Evolutionary conservation across 2,797 vertebrate genomes (phyloP), one percentile per base, ranked within the genome.

Genomic region (Neopelma chrysocephalum): DNA sequence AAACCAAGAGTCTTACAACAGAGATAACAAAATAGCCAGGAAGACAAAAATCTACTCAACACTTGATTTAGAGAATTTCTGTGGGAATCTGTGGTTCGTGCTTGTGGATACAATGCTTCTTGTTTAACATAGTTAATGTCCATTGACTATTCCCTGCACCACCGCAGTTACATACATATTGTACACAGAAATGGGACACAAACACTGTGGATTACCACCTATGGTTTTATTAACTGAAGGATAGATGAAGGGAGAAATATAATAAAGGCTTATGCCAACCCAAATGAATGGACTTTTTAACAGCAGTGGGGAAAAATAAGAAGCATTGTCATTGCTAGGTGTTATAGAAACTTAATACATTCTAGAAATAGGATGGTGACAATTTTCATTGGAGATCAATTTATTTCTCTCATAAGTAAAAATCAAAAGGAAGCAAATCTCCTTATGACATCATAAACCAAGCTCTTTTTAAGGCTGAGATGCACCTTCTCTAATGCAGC

Each of bases 11-110:
- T 83, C 95, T 97, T 90, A 95, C 96, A 96, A 83, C 77, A 82
- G 94, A 93, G 93, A 96, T 96, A 97, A 97, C 83, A 64, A 94
- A 94, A 98, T 96, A 96, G 94, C 93, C 96, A 71, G 92, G 98
- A 97, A 97, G 94, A 98, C 93, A 34, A 92, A 90, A 87, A 96
- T 97, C 96, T 93, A 65, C 85, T 94, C 92, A 91, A 91, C 84
- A 48, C 81, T 94, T 91, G 93, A 87, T 94, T 94, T 87, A 92
- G 91, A 93, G 93, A 93, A 96, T 97, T 97, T 98, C 97, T 97
- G 97, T 97, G 89, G 97, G 94, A 96, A 97, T 96, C 90, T 84
- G 96, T 85, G 73, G 92, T 94, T 96, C 79, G 83, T 94, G 95
- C 95, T 97, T 94, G 70, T 6, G 81, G 72, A 78, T 93, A 89